These are phyloP conservation scores for Coecobrya sp. DNA, from an alignment of 2,888 invertebrate genomes.

Conservation along the genomic window DNA sequence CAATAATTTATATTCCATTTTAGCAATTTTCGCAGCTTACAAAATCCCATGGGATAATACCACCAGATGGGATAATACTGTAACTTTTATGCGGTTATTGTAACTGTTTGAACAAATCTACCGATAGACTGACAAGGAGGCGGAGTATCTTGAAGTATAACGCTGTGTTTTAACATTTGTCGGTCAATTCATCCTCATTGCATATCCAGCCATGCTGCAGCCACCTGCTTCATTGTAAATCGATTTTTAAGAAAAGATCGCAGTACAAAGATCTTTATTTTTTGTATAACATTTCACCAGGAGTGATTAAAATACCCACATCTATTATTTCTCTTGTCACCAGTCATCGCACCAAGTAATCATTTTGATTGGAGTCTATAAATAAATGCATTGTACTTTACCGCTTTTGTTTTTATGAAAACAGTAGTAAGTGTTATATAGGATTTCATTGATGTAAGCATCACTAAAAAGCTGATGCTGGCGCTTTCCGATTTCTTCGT, in stretches of 20 bases:
- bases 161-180: not conserved
- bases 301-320: not conserved
- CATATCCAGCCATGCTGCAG: not conserved
- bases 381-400: not conserved
- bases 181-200: constrained; percentile 15
- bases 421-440: not conserved
- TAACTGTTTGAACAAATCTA: not conserved
- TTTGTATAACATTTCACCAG: not conserved
- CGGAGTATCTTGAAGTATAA: not conserved
- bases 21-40: not conserved
- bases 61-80: not conserved
- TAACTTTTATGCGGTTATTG: not conserved
- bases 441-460: not conserved
- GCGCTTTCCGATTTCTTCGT: not conserved
- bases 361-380: not conserved
- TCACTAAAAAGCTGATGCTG: not conserved
- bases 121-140: not conserved
- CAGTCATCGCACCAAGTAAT: too few species aligned
- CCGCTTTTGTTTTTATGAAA: not conserved
- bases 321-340: not conserved
- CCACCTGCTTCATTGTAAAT: constrained; percentile 28
- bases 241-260: not conserved
- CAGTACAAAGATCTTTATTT: not conserved
- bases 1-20: not conserved
- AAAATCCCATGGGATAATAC: not conserved